Base-by-base conservation (phyloP, 2,888 invertebrate species). In the Liposcelis brunnea region DNA sequence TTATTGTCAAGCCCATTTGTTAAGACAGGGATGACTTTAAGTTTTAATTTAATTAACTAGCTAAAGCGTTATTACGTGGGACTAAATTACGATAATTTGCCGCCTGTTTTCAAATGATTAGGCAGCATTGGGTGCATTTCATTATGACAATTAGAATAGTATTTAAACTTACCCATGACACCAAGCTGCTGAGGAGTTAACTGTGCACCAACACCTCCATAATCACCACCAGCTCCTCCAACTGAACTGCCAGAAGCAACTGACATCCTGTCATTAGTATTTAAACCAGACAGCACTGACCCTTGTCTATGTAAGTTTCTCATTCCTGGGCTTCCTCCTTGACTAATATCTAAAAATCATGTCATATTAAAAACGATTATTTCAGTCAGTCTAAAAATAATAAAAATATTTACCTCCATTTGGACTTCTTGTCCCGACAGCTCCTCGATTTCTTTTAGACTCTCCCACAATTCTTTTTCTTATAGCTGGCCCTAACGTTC, bases 111-210 rank as follows among this genome's bases (percentile, higher is more conserved):
- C n/a, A n/a, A n/a, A n/a, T n/a, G n/a, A n/a, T n/a, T n/a, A n/a
- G n/a, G n/a, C n/a, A n/a, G n/a, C n/a, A n/a, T n/a, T n/a, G n/a
- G n/a, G n/a, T n/a, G n/a, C n/a, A n/a, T n/a, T n/a, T n/a, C n/a
- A n/a, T n/a, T n/a, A n/a, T n/a, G n/a, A n/a, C n/a, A n/a, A n/a
- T 26, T 26, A 26, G 8, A 6, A 6, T 26, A 6, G 8, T 26
- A 8, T 26, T 26, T 26, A 46, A 14, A 74, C 79, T 78, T 64
- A 83, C 85, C 90, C 75, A 90, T 80, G 21, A 86, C 82, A 48
- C 90, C 90, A 26, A 90, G 70, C 55, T 90, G 87, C 58, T 87
- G 85, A 1, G 89, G 84, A 2, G 85, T 82, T 31, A 89, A 68
- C 49, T 74, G 75, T 2, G 75, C 69, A 31, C 75, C 73, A 51